These are phyloP conservation scores for Melanotaenia trifasciata DNA, from an alignment of 2,797 vertebrate species.

Conservation along the genomic window DNA sequence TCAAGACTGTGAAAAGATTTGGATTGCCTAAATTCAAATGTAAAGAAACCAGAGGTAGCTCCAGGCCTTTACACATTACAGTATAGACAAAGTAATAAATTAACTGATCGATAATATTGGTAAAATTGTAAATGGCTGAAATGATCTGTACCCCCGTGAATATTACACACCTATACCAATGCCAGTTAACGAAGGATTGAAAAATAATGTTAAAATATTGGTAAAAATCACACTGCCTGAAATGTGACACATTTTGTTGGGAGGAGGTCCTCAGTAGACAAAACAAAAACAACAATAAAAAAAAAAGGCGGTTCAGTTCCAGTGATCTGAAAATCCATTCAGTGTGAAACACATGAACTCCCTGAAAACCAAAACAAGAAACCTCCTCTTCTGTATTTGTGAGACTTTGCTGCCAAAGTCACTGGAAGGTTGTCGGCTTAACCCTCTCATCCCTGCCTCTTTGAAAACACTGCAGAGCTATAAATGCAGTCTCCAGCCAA, in stretches of 20 bases:
- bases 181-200: neutral
- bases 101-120: neutral
- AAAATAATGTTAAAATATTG: neutral
- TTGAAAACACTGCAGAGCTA: conserved; percentile 53
- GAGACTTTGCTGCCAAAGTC: conserved; percentile 58
- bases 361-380: conserved; percentile 56
- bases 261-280: neutral
- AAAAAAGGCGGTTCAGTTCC: neutral
- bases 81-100: too few relatives aligned
- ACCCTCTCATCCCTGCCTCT: conserved; percentile 53
- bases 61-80: too few relatives aligned
- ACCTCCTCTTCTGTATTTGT: conserved; percentile 42
- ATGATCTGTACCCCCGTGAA: neutral
- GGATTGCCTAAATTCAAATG: neutral
- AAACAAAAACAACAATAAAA: neutral
- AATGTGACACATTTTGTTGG: neutral
- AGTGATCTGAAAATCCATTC: conserved; percentile 32
- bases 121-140: neutral
- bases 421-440: conserved; percentile 59
- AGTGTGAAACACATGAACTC: conserved; percentile 14
- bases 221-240: neutral
- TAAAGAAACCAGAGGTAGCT: too few relatives aligned
- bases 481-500: conserved; percentile 53
- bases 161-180: neutral
- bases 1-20: neutral